Evolutionary conservation across 2,113 vertebrate genomes (phyloP), one percentile per base, ranked within the genome.

Genomic region (Salvelinus namaycush): DNA sequence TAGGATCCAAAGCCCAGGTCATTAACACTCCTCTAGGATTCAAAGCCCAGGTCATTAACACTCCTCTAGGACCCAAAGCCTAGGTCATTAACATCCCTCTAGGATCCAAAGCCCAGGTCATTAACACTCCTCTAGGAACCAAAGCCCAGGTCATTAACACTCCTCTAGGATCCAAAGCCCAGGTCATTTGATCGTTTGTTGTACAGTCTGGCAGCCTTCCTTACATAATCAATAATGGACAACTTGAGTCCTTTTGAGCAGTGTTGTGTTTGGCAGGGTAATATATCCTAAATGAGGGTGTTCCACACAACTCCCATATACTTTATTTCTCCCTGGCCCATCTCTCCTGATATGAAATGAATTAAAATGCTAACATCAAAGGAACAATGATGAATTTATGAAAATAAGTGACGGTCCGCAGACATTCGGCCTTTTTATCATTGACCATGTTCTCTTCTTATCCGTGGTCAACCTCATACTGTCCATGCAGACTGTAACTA

Each of bases 281-380:
- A 85, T 75, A 68, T 69, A 68, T 70, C 29, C 79, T 48, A 60
- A 67, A 84, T 54, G 78, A 18, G 74, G 72, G 51, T 70, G 29
- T 12, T 79, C 64, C 26, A 2, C 26, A 66, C 12, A 24, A 2
- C 64, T 66, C 14, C 29, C 14, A 59, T 13, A 75, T 86, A 74
- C 62, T 81, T 82, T 73, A 79, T 87, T 77, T 78, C 73, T 79
- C 70, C 72, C 83, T 51, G 74, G 81, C 66, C 74, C 84, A 87
- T 87, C 87, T 86, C 78, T 79, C 76, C 75, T 68, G 76, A 72
- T 76, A 65, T 49, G 64, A 73, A 80, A 80, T 80, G 79, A 86
- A 85, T 87, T 88, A 83, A 90, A 91, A 79, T 57, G 5, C 26
- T 75, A 81, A 81, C 82, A 84, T 84, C 81, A 81, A 84, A 87